Evolutionary conservation across 2,888 invertebrate species (phyloP), one percentile per base, ranked within the genome.

Genomic region (Amphiduros pacificus): DNA sequence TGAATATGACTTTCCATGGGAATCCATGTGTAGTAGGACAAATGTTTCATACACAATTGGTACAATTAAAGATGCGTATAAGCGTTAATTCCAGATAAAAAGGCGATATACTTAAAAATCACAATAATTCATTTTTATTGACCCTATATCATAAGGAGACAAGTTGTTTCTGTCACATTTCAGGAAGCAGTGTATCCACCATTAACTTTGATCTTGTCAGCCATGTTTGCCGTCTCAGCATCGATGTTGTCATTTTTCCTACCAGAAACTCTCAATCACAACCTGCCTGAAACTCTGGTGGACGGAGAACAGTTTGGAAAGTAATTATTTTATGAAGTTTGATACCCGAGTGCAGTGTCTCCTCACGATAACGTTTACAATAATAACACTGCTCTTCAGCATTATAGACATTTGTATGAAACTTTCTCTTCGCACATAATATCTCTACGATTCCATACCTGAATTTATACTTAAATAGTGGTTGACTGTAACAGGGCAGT

Each of bases 221-320:
- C 56, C 2, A 48, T 28, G 6, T 28, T 48, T 11, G 26, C 48
- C 4, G 27, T 56, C 41, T 28, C 40, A 3, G 56, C 40, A 26
- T 6, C 56, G 6, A 48, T 56, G 20, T 28, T 56, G 3, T 44
- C 48, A n/a, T 56, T 56, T 22, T 26, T 48, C 14, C 48, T 56
- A 4, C 56, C 56, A 22, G 56, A 56, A 48, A 56, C 56, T 2
- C 6, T 26, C 28, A 48, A 48, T 6, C 56, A 56, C 26, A 56
- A 56, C 28, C 27, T 56, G 14, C 56, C 56, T 2, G 56, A 56
- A 48, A 31, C 56, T 4, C 48, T 56, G 32, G 20, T 22, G 3
- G 56, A 56, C 17, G 56, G 56, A 5, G 56, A 56, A 29, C 9
- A 32, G 48, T 56, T 56, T 48, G 56, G 56, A 11, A 48, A 28